phyloP scores from a whole-genome alignment of 2,797 vertebrate species.

The Spheniscus humboldti region DNA sequence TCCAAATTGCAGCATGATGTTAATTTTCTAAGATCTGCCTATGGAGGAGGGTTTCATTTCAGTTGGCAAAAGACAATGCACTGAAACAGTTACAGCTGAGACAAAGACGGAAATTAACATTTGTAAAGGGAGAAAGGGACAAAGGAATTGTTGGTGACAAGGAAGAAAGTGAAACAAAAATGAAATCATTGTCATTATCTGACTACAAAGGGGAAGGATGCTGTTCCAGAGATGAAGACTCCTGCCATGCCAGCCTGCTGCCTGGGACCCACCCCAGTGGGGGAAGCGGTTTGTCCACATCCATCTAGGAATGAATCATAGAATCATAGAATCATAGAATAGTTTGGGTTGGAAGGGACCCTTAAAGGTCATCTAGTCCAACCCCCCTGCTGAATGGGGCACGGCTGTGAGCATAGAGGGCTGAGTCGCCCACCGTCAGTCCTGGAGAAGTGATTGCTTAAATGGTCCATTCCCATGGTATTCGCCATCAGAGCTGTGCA shows the following conservation, averaged over 20 bases:
- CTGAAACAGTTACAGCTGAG: slow-evolving; percentile 11
- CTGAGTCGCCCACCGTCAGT: neutral
- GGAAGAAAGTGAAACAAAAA: slow-evolving; percentile 45
- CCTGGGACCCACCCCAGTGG: neutral
- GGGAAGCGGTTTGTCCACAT: neutral
- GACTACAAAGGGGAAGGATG: neutral
- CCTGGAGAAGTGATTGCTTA: neutral
- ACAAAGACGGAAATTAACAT: slow-evolving; percentile 40
- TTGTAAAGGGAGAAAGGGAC: slow-evolving; percentile 44
- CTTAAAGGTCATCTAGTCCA: too few relatives aligned
- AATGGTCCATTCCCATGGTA: neutral
- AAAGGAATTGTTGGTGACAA: slow-evolving; percentile 47
- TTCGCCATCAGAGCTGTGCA: neutral
- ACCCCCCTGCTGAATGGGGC: neutral
- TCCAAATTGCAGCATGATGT: neutral
- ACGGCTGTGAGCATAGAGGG: accelerated
- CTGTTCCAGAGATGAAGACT: neutral
- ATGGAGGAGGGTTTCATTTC: slow-evolving; percentile 22
- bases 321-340: too few relatives aligned
- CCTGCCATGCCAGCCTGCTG: neutral
- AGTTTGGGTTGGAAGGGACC: too few relatives aligned
- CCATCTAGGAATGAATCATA: neutral
- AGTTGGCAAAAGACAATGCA: slow-evolving; percentile 36
- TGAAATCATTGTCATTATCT: slow-evolving; percentile 30
- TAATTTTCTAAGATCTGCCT: slow-evolving; percentile 45